Evolutionary conservation across 2,113 vertebrate species (phyloP).

Genomic region (Spea bombifrons): DNA sequence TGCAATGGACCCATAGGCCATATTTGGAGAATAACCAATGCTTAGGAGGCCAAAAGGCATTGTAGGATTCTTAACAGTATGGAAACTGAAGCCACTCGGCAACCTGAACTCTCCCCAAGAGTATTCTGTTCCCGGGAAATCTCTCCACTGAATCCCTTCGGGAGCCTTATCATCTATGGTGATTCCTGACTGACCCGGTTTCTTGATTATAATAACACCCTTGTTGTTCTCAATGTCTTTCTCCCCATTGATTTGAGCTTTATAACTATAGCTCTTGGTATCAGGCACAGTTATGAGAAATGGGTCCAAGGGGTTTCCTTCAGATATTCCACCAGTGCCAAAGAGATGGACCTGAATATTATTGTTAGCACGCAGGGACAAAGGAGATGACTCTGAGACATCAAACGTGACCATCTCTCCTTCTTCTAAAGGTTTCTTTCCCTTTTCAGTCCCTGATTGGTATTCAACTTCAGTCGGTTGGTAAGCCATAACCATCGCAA

Average conservation of each 20-base stretch:
- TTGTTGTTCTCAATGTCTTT: background rate
- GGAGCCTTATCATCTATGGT: background rate
- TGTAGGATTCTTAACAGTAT: background rate
- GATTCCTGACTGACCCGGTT: background rate
- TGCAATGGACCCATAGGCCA: slow-evolving; percentile 11
- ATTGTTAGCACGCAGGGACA: background rate
- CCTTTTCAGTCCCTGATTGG: background rate
- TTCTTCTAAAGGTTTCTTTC: background rate
- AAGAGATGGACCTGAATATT: slow-evolving; percentile 15
- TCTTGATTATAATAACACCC: slow-evolving; percentile 9
- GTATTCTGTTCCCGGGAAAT: slow-evolving; percentile 12
- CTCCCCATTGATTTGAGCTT: slow-evolving; percentile 1
- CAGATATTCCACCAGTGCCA: background rate
- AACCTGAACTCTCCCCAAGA: slow-evolving; percentile 25
- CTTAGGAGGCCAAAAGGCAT: slow-evolving; percentile 2
- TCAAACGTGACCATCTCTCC: slow-evolving; percentile 1
- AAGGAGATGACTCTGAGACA: background rate
- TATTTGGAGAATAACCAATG: background rate
- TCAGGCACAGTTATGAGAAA: background rate
- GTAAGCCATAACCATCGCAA: slow-evolving; percentile 56
- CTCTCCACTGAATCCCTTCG: background rate
- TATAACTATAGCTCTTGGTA: background rate
- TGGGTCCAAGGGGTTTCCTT: background rate
- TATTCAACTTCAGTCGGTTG: slow-evolving; percentile 50
- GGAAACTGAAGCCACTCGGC: background rate